Evolutionary conservation across 2,797 vertebrate genomes (phyloP), one percentile per base, ranked within the genome.

Genomic region (Danio choprae): DNA sequence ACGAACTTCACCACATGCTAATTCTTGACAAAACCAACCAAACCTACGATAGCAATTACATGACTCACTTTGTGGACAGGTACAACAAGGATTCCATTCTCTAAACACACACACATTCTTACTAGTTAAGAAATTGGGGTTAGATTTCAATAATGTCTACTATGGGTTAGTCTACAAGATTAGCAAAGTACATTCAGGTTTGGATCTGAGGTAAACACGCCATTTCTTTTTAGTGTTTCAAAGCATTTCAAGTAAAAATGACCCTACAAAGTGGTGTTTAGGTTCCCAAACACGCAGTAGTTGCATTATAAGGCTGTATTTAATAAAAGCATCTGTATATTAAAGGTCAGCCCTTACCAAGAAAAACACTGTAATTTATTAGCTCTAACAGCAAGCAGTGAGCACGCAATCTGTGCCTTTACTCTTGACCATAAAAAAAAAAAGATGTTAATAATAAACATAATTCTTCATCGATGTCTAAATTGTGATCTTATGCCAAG

Each of bases 41-140:
- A 86, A 81, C 41, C 65, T 81, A 83, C 77, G 10, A 78, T 71
- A 78, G 59, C 80, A 86, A 76, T 86, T 84, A 85, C 69, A 73
- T 83, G 81, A 84, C 67, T 84, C 75, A 83, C n/a, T 73, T 50
- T 83, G 77, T 72, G 70, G 74, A 86, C 69, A 64, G 72, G 69
- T 79, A 55, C 60, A 80, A 81, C 50, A 74, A 78, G 83, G 55
- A 77, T 46, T 81, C 72, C 70, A 58, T 79, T 84, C 71, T 70
- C 56, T 29, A 70, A 84, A 58, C 51, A 58, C 51, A 75, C 59
- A 65, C 43, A 74, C 67, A 63, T 44, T 56, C 9, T 4, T 0
- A 65, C 50, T 44, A 36, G 75, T 58, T 38, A 40, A 56, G 18
- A 18, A 18, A 48, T 58, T 18, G 7, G 58, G 6, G 36, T 1